Evolutionary conservation across 2,888 invertebrate genomes (phyloP).

Genomic region (Idaea dimidiata): DNA sequence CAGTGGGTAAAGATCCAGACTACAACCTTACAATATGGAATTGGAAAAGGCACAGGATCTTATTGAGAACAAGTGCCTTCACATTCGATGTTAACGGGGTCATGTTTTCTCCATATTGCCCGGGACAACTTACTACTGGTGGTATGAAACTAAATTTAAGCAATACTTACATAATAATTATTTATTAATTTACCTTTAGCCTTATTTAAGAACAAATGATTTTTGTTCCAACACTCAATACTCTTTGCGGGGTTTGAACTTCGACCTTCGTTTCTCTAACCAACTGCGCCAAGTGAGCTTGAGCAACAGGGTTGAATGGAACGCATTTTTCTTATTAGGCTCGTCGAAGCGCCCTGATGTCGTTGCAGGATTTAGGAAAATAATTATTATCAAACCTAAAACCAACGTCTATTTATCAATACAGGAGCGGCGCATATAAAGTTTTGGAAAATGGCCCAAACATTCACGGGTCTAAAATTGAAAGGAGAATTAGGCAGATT

Average conservation of each 20-base stretch:
- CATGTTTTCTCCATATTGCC: constrained; percentile 90
- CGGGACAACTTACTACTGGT: constrained; percentile 89
- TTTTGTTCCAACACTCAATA: no score
- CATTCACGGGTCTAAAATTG: constrained; percentile 94
- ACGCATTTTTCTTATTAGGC: no score
- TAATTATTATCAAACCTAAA: not conserved
- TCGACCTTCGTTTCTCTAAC: not conserved
- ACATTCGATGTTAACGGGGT: constrained; percentile 90
- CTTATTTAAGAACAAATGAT: no score
- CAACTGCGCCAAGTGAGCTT: not conserved
- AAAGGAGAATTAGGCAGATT: constrained; percentile 94
- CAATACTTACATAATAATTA: no score
- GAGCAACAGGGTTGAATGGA: no score
- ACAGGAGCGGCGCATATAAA: constrained; percentile 88
- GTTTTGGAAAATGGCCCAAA: constrained; percentile 96
- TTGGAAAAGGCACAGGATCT: constrained; percentile 88
- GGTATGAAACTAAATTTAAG: constrained; percentile 69
- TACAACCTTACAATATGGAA: constrained; percentile 94
- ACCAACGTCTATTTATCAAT: constrained; percentile 6
- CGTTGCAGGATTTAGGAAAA: no score
- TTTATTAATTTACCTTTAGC: no score
- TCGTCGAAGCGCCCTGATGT: no score
- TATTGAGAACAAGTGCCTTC: constrained; percentile 90
- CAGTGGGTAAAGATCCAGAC: constrained; percentile 93
- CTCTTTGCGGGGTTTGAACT: not conserved